Evolutionary conservation across 2,113 vertebrate genomes (phyloP).

Genomic region (Pyrgilauda ruficollis): DNA sequence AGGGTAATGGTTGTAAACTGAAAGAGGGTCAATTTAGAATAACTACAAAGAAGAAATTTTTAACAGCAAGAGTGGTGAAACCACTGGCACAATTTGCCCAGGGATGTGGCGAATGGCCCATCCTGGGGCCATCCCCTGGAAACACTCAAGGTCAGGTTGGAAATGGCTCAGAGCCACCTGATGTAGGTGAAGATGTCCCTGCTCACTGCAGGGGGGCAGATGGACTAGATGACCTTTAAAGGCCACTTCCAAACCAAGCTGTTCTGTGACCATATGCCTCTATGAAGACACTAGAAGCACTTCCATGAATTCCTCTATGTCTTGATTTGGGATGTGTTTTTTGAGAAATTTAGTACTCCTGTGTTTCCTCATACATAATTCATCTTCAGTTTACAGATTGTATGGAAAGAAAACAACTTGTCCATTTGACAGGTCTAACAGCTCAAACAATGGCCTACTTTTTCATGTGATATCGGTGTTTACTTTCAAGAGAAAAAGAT

Average conservation of each 20-base stretch:
- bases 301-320: neutral
- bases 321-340: neutral
- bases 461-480: neutral
- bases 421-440: neutral
- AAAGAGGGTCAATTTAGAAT: neutral
- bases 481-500: slow-evolving; percentile 16
- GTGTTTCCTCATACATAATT: neutral
- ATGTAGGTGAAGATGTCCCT: neutral
- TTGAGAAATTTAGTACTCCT: neutral
- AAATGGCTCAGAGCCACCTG: neutral
- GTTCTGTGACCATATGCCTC: neutral
- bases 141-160: neutral
- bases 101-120: rapidly evolving
- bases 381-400: neutral
- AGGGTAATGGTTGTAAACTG: neutral
- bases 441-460: neutral
- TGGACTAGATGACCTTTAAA: neutral
- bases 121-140: no score
- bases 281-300: neutral
- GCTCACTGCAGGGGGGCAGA: neutral
- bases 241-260: neutral
- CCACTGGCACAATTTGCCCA: neutral
- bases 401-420: neutral
- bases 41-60: neutral
- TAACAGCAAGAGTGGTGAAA: neutral